These are phyloP conservation scores for Taurulus bubalis DNA, from an alignment of 2,113 vertebrate species.

Conservation along the genomic window DNA sequence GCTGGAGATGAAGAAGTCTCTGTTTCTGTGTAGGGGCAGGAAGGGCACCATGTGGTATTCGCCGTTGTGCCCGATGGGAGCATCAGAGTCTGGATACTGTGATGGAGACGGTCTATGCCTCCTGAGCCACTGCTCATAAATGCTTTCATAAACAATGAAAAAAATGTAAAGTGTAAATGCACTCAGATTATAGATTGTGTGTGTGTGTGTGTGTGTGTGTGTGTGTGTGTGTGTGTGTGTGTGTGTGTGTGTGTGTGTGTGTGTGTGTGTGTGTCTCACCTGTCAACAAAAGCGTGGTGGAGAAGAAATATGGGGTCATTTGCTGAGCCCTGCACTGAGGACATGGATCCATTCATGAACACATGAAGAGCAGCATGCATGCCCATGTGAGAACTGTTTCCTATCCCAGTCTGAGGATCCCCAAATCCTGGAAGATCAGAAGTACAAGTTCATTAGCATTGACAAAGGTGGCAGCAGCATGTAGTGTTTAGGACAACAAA, in stretches of 20 bases:
- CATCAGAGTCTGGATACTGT: constrained; percentile 89
- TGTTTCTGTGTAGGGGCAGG: constrained; percentile 92
- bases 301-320: constrained; percentile 96
- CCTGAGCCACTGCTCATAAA: constrained; percentile 95
- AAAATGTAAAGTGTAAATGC: not conserved
- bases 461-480: not conserved
- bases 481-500: not conserved
- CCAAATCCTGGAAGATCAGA: constrained; percentile 87
- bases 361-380: constrained; percentile 95
- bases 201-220: constrained; percentile 6
- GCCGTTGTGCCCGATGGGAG: constrained; percentile 95
- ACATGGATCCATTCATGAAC: constrained; percentile 98
- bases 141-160: constrained; percentile 75
- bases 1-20: constrained; percentile 91
- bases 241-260: constrained; percentile 1
- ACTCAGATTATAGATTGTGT: not conserved
- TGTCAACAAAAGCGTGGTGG: constrained; percentile 95
- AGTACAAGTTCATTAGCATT: not conserved
- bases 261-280: constrained; percentile 78
- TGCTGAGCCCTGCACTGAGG: constrained; percentile 93
- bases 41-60: constrained; percentile 96
- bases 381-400: constrained; percentile 72
- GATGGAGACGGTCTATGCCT: constrained; percentile 86
- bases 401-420: constrained; percentile 86
- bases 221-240: not conserved